A percentile compares a stretch with the other conserved stretches of the same genome.
Conservation (phyloP, 2,888 invertebrate species). For the Crematogaster levior region DNA sequence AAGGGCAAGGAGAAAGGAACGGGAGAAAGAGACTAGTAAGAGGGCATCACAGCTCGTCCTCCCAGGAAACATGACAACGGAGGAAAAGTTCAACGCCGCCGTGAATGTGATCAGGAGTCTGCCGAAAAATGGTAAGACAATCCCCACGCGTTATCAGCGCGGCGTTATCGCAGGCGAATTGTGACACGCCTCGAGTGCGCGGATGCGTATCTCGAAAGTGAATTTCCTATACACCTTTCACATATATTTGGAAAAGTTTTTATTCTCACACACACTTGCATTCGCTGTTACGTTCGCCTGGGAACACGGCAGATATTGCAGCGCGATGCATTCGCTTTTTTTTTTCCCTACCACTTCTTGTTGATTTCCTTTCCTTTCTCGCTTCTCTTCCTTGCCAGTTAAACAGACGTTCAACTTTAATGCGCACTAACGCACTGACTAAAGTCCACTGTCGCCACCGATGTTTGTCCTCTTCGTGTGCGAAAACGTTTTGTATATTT, state of each 20-base stretch:
- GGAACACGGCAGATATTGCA: neutral
- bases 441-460: conserved; percentile 9
- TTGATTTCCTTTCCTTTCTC: conserved; percentile 24
- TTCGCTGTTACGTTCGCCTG: neutral
- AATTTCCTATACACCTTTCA: neutral
- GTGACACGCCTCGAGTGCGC: too few relatives aligned
- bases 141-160: neutral
- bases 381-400: conserved; percentile 17
- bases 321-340: neutral
- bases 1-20: too few relatives aligned
- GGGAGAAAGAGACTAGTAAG: too few relatives aligned
- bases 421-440: neutral
- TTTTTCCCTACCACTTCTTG: neutral
- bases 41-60: neutral
- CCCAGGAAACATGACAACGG: conserved; percentile 89
- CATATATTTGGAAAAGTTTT: neutral
- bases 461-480: neutral
- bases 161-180: neutral
- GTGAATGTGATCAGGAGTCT: conserved; percentile 97
- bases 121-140: conserved; percentile 95
- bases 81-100: conserved; percentile 97
- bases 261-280: neutral
- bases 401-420: neutral
- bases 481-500: neutral
- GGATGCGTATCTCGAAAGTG: neutral